A percentile compares a stretch with the other conserved stretches of the same genome.
Conservation (phyloP, 2,888 invertebrate species). For the Alviniconcha strummeri region DNA sequence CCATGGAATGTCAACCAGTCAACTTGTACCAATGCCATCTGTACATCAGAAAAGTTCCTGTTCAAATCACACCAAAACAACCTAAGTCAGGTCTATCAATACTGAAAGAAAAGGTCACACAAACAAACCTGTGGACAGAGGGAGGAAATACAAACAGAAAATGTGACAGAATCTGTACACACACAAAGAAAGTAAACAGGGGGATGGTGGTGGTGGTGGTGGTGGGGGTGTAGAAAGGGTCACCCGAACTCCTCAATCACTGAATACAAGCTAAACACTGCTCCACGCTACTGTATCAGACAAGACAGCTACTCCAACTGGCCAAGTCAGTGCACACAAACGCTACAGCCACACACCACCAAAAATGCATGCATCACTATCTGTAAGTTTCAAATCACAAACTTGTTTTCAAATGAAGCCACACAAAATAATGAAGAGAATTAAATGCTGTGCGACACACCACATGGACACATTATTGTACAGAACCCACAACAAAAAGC, state of each 20-base stretch:
- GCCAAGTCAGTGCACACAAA: background rate
- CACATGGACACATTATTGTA: too few relatives aligned
- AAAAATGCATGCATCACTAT: background rate
- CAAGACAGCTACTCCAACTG: too few relatives aligned
- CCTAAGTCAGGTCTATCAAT: background rate
- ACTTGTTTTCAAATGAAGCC: too few relatives aligned
- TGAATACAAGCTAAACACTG: too few relatives aligned
- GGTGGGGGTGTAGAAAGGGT: too few relatives aligned
- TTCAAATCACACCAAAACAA: background rate
- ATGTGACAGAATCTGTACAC: background rate
- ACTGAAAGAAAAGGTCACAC: background rate
- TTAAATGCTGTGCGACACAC: too few relatives aligned
- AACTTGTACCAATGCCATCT: background rate
- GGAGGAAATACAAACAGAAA: background rate
- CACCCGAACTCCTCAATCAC: too few relatives aligned
- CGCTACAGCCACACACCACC: background rate
- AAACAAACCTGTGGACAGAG: background rate
- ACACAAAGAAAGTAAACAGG: background rate
- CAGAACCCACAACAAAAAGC: too few relatives aligned
- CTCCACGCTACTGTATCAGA: too few relatives aligned
- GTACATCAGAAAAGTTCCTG: background rate
- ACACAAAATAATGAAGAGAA: too few relatives aligned
- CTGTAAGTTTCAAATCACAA: too few relatives aligned
- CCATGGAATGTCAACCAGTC: slow-evolving; percentile 10
- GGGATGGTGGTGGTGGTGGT: too few relatives aligned